Evolutionary conservation across 2,797 vertebrate genomes (phyloP), one percentile per base, ranked within the genome.

Genomic region (Esox lucius): DNA sequence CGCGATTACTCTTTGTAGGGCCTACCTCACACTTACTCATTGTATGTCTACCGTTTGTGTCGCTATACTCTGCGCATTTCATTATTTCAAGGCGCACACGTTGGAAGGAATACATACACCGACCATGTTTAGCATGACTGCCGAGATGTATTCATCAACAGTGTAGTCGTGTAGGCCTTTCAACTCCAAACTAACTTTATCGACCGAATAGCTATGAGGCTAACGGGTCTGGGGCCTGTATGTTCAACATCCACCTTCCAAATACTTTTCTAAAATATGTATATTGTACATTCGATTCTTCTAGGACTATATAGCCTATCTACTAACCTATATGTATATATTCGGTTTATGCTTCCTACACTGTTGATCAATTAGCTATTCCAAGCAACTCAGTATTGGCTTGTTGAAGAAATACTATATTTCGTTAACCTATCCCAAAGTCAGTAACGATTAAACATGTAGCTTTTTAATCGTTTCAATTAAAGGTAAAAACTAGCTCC

Each of bases 71-170:
- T 19, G 6, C 28, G 31, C 31, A 17, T 66, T 66, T 9, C 28
- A 66, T 33, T 19, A 7, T 66, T 66, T 28, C 26, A 17, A 19
- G 31, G 16, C 64, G 28, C 28, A 66, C 17, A 28, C 2, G 53
- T 13, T n/a, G 4, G 26, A 26, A 12, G 9, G 26, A 5, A 17
- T 70, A 70, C 49, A 53, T 31, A 31, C 16, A 12, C 22, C 56
- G 11, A 26, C 11, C 48, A 16, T 49, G 28, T 70, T 56, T 53
- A 24, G n/a, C 42, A 51, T 70, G 71, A 74, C 35, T 62, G 46
- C 39, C n/a, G 16, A n/a, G 19, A 19, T 19, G 8, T 17, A 70
- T 49, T 61, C 51, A 24, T 59, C 48, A 46, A 13, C 42, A 7
- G 11, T 46, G 42, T 46, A 46, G 12, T 46, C 11, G 11, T 46